phyloP scores from a whole-genome alignment of 2,888 invertebrate species.

The Gymnocheta viridis region DNA sequence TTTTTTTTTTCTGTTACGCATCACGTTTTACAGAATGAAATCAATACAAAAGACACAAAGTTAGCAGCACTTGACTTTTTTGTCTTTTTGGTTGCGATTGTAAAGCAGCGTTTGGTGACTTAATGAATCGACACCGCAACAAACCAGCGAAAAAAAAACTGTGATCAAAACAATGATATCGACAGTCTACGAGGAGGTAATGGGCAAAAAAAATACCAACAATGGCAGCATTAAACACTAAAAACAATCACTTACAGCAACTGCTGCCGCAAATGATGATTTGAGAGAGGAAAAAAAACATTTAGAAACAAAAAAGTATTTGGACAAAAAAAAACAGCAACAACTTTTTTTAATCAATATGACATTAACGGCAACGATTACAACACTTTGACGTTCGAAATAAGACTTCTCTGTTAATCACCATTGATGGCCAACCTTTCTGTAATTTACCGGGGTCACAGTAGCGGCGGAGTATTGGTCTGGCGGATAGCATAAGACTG shows the following conservation, averaged over 20 bases:
- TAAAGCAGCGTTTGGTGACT: not conserved
- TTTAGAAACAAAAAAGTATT: conserved; percentile 10
- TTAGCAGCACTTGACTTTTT: conserved; percentile 6
- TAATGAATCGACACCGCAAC: not conserved
- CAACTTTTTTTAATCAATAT: conserved; percentile 52
- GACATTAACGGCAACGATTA: conserved; percentile 58
- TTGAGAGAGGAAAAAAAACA: not conserved
- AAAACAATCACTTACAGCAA: conserved; percentile 52
- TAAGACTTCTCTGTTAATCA: conserved; percentile 32
- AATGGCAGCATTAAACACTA: conserved; percentile 18
- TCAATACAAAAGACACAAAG: conserved; percentile 41
- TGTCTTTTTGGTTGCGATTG: not conserved
- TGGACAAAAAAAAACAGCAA: conserved; percentile 22
- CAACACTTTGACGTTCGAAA: conserved; percentile 46
- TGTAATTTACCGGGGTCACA: not conserved
- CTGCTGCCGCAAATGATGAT: conserved; percentile 33
- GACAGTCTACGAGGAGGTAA: conserved; percentile 33
- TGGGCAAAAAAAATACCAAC: conserved; percentile 1
- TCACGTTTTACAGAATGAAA: conserved; percentile 47
- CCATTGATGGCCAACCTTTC: conserved; percentile 12
- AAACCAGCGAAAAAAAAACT: conserved; percentile 21
- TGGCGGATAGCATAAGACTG: not conserved
- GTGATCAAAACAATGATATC: conserved; percentile 57
- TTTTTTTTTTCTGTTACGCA: conserved; percentile 46
- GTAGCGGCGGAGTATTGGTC: not conserved